phyloP scores from a whole-genome alignment of 2,113 vertebrate species.

The Rhodinocichla rosea region DNA sequence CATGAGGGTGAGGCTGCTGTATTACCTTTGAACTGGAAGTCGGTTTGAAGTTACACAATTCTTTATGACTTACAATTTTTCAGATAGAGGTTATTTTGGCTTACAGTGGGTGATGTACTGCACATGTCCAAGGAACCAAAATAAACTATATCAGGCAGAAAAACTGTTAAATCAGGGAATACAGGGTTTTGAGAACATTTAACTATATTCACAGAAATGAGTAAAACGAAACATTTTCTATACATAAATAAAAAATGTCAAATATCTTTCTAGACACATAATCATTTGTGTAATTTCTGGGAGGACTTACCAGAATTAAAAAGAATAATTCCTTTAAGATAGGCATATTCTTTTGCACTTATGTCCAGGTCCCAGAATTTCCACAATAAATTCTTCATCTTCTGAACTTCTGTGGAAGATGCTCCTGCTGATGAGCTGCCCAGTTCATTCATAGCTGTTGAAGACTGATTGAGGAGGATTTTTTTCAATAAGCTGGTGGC shows the following conservation, averaged over 20 bases:
- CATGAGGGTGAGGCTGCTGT: not conserved
- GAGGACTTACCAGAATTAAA: slow-evolving; percentile 54
- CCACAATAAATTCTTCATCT: slow-evolving; percentile 39
- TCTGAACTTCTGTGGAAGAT: slow-evolving; percentile 23
- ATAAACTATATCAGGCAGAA: not conserved
- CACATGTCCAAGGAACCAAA: not conserved
- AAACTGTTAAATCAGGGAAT: not conserved
- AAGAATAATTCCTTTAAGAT: slow-evolving; percentile 61
- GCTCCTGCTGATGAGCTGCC: not conserved
- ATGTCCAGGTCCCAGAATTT: slow-evolving; percentile 48
- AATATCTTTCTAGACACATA: not conserved
- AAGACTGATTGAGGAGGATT: slow-evolving; percentile 49
- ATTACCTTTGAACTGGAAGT: not conserved
- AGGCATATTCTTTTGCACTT: slow-evolving; percentile 57
- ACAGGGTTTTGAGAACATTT: not conserved
- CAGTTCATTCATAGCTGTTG: not conserved
- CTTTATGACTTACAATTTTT: not conserved
- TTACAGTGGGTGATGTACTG: not conserved
- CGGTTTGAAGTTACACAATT: not conserved
- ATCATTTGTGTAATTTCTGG: not conserved
- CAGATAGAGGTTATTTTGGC: not conserved
- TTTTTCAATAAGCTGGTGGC: slow-evolving; percentile 48
- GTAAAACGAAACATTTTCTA: not conserved
- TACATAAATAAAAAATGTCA: not conserved
- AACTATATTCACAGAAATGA: not conserved